Evolutionary conservation across 2,888 invertebrate species (phyloP).

Genomic region (Eilema caniola): DNA sequence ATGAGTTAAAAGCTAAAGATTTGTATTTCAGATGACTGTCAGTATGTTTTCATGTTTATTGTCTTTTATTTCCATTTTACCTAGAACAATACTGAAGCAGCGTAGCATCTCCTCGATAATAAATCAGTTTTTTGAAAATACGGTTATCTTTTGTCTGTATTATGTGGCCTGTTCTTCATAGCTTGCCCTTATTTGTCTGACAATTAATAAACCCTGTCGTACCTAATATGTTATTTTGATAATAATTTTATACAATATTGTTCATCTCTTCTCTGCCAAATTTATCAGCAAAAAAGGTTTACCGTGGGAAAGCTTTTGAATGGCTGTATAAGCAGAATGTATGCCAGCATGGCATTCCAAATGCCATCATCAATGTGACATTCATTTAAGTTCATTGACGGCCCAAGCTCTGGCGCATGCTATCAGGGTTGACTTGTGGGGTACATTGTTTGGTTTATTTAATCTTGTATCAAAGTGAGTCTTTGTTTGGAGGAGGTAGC

Average conservation of each 20-base stretch:
- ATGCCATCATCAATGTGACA: no score
- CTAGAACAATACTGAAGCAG: not conserved
- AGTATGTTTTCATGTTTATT: not conserved
- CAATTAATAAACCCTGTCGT: not conserved
- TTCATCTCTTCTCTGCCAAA: not conserved
- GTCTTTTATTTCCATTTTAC: not conserved
- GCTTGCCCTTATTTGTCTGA: not conserved
- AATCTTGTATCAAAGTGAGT: no score
- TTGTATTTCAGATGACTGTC: not conserved
- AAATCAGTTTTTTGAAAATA: not conserved
- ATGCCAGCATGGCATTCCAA: no score
- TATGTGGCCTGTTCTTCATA: not conserved
- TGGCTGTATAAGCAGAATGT: no score
- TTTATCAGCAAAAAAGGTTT: not conserved
- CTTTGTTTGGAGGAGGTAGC: no score
- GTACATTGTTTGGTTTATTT: no score
- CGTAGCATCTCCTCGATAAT: not conserved
- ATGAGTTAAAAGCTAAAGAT: no score
- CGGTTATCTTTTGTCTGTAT: not conserved
- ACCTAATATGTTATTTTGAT: not conserved
- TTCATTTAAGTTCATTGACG: no score
- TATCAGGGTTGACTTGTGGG: no score
- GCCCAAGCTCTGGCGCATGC: not conserved
- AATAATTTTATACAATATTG: not conserved
- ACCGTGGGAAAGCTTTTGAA: not conserved